Evolutionary conservation across 2,113 vertebrate genomes (phyloP).

Genomic region (Hippocampus barbouri): DNA sequence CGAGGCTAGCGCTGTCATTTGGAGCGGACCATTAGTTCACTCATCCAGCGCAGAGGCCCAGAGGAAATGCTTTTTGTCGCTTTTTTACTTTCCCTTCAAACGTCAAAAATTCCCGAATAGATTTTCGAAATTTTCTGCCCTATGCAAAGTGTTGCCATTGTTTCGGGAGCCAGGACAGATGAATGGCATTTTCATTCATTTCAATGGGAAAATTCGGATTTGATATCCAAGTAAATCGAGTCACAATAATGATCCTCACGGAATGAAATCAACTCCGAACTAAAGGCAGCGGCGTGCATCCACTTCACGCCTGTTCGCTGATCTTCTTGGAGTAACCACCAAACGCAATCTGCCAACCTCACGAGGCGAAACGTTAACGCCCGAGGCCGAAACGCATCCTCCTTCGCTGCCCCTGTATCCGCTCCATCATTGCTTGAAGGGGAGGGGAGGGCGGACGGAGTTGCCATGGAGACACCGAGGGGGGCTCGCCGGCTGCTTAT

Average conservation of each 20-base stretch:
- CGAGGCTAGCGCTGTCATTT: constrained; percentile 18
- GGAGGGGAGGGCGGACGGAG: constrained; percentile 13
- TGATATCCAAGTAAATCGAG: background rate
- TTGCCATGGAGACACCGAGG: constrained; percentile 63
- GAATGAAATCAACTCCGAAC: background rate
- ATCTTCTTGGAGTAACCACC: constrained; percentile 9
- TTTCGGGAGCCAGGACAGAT: no score
- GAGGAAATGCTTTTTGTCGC: constrained; percentile 27
- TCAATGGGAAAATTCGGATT: background rate
- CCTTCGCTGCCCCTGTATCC: constrained; percentile 49
- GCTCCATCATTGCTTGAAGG: constrained; percentile 55
- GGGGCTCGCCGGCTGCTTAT: constrained; percentile 40
- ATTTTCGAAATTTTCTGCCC: no score
- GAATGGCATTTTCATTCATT: no score
- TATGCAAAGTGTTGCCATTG: no score
- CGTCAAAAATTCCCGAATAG: constrained; percentile 21
- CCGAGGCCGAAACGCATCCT: constrained; percentile 42
- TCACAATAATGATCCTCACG: no score
- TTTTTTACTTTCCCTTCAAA: constrained; percentile 17
- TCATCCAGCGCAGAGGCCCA: constrained; percentile 17
- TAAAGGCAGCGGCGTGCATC: background rate
- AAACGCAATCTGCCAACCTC: constrained; percentile 27
- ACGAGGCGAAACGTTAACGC: constrained; percentile 32
- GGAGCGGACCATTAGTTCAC: constrained; percentile 42
- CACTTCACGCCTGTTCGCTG: background rate